Evolutionary conservation across 1,140 invertebrate genomes (phyloP).

Genomic region (Amyelois transitella): DNA sequence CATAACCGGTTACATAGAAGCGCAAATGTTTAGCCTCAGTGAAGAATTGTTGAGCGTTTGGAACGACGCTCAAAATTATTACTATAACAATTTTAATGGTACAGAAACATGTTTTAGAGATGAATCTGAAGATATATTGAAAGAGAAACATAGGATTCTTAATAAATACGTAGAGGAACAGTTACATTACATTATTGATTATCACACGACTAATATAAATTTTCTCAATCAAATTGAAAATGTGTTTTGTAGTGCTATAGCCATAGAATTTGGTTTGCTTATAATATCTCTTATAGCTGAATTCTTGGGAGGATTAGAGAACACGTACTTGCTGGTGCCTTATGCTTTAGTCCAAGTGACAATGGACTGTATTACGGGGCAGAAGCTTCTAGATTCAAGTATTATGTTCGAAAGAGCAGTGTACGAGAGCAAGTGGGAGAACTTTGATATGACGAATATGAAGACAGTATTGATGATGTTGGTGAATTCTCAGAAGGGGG

Average conservation of each 20-base stretch:
- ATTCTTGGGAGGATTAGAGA: slow-evolving; percentile 41
- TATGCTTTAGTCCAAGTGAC: slow-evolving; percentile 32
- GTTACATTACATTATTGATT: slow-evolving; percentile 23
- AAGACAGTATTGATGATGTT: slow-evolving; percentile 34
- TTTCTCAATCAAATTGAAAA: slow-evolving; percentile 20
- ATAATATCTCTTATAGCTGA: slow-evolving; percentile 27
- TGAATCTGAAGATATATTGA: background rate
- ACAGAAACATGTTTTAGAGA: background rate
- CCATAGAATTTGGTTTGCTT: slow-evolving; percentile 21
- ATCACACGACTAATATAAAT: slow-evolving; percentile 26
- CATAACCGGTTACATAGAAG: slow-evolving; percentile 32
- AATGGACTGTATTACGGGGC: slow-evolving; percentile 41
- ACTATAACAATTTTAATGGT: slow-evolving; percentile 7
- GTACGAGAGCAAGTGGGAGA: slow-evolving; percentile 41
- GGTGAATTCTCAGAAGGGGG: slow-evolving; percentile 34
- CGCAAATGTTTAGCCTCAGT: slow-evolving; percentile 29
- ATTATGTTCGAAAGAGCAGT: slow-evolving; percentile 24
- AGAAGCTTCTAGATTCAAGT: slow-evolving; percentile 40
- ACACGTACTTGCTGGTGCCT: slow-evolving; percentile 38
- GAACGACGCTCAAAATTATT: slow-evolving; percentile 24
- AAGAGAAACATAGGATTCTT: slow-evolving; percentile 12
- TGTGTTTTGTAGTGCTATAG: slow-evolving; percentile 20
- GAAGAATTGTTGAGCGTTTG: slow-evolving; percentile 34
- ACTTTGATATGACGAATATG: slow-evolving; percentile 32
- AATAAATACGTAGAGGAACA: slow-evolving; percentile 26